Percentiles rank a stretch among this genome's conserved stretches.
phyloP scores from a whole-genome alignment of 2,888 invertebrate genomes.

The Antheraea yamamai region DNA sequence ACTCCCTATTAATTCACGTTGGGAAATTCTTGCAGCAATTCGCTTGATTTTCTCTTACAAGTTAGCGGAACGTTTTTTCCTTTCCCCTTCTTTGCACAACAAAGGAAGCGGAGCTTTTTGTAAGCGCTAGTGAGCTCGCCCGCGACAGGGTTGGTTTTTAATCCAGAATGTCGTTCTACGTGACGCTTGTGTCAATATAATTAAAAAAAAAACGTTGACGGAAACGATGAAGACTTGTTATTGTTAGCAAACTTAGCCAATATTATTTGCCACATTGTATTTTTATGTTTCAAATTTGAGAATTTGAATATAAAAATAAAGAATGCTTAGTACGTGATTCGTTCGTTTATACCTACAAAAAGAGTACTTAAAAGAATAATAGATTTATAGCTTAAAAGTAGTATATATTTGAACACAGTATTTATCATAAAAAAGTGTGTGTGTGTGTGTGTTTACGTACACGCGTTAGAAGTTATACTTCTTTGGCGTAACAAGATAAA shows the following conservation, averaged over 20 bases:
- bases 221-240: neutral
- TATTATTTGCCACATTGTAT: neutral
- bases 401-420: too few relatives aligned
- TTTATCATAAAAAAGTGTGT: too few relatives aligned
- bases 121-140: slow-evolving; percentile 38
- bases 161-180: slow-evolving; percentile 50
- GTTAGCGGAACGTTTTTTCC: slow-evolving; percentile 45
- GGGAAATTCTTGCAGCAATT: slow-evolving; percentile 49
- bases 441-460: too few relatives aligned
- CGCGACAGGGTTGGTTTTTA: slow-evolving; percentile 43
- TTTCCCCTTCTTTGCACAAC: slow-evolving; percentile 53
- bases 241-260: neutral
- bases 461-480: too few relatives aligned
- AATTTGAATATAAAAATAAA: neutral
- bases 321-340: too few relatives aligned
- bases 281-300: neutral
- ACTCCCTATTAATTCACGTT: slow-evolving; percentile 44
- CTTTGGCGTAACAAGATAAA: too few relatives aligned
- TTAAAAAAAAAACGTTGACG: slow-evolving; percentile 16
- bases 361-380: too few relatives aligned
- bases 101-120: slow-evolving; percentile 52
- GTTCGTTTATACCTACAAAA: too few relatives aligned
- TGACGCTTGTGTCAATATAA: slow-evolving; percentile 55
- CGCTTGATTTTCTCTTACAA: slow-evolving; percentile 56
- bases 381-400: too few relatives aligned